A percentile compares a stretch with the other conserved stretches of the same genome.
Evolutionary conservation across 2,113 vertebrate species (phyloP).

Genomic region (Thamnaconus septentrionalis): DNA sequence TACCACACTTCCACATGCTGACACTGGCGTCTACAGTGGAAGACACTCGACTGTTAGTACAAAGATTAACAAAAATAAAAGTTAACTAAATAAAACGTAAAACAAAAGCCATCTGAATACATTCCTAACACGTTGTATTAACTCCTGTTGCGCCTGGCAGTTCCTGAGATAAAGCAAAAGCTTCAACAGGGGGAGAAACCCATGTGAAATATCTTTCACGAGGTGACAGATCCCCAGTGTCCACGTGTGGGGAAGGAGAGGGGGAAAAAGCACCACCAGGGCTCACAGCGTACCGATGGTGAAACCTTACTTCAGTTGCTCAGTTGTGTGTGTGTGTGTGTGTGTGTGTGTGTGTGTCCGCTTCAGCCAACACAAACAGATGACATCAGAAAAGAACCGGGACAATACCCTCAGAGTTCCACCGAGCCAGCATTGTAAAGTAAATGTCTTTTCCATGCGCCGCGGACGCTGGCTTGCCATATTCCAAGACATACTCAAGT

Average conservation of each 20-base stretch:
- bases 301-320: constrained; percentile 17
- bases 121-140: too few species aligned
- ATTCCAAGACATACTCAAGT: too few species aligned
- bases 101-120: too few species aligned
- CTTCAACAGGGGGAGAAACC: too few species aligned
- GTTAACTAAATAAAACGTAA: too few species aligned
- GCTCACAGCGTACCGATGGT: constrained; percentile 1
- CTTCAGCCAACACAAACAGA: constrained; percentile 42
- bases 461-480: neutral
- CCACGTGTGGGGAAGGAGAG: neutral
- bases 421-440: constrained; percentile 25
- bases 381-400: constrained; percentile 38
- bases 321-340: neutral
- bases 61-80: too few species aligned
- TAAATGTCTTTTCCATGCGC: constrained; percentile 54
- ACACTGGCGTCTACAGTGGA: too few species aligned
- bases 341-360: constrained; percentile 3
- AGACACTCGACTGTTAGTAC: too few species aligned
- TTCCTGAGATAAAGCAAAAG: too few species aligned
- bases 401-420: constrained; percentile 13
- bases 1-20: too few species aligned
- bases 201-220: too few species aligned
- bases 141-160: too few species aligned
- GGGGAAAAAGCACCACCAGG: constrained; percentile 6
- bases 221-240: constrained; percentile 14